These are phyloP conservation scores for Hippocampus barbouri DNA, from an alignment of 2,113 vertebrate species.

Conservation along the genomic window DNA sequence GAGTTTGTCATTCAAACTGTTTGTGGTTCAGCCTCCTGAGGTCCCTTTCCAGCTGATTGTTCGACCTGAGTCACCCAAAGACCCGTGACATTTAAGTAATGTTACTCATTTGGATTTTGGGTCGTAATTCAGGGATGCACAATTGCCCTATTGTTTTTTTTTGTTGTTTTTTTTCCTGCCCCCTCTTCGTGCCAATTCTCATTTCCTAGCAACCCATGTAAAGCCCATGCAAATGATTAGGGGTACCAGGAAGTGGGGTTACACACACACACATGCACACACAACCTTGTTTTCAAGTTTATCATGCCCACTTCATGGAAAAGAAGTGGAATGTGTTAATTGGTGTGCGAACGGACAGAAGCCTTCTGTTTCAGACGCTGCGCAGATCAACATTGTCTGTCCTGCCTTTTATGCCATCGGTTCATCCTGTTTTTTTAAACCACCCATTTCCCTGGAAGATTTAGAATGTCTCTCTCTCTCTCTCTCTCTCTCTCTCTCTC, in stretches of 20 bases:
- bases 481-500: too few species aligned
- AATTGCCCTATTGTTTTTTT: slow-evolving; percentile 44
- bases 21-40: slow-evolving; percentile 6
- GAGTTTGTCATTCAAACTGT: slow-evolving; percentile 7
- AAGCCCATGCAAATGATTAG: slow-evolving; percentile 9
- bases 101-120: slow-evolving; percentile 38
- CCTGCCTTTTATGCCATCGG: slow-evolving; percentile 11
- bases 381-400: not conserved
- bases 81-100: slow-evolving; percentile 51
- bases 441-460: not conserved
- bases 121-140: slow-evolving; percentile 33
- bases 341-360: slow-evolving; percentile 21
- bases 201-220: slow-evolving; percentile 33
- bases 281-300: slow-evolving; percentile 23
- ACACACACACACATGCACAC: slow-evolving; percentile 1
- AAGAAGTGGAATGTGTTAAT: slow-evolving; percentile 53
- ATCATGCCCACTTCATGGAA: slow-evolving; percentile 7
- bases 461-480: not conserved
- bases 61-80: slow-evolving; percentile 8
- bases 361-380: not conserved
- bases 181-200: slow-evolving; percentile 14
- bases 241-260: slow-evolving; percentile 26
- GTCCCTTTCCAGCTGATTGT: slow-evolving; percentile 24
- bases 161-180: slow-evolving; percentile 31
- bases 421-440: not conserved